Percentiles rank a stretch among this genome's conserved stretches.
Evolutionary conservation across 2,888 invertebrate genomes (phyloP).

Genomic region (Lepidochrysops patricia): DNA sequence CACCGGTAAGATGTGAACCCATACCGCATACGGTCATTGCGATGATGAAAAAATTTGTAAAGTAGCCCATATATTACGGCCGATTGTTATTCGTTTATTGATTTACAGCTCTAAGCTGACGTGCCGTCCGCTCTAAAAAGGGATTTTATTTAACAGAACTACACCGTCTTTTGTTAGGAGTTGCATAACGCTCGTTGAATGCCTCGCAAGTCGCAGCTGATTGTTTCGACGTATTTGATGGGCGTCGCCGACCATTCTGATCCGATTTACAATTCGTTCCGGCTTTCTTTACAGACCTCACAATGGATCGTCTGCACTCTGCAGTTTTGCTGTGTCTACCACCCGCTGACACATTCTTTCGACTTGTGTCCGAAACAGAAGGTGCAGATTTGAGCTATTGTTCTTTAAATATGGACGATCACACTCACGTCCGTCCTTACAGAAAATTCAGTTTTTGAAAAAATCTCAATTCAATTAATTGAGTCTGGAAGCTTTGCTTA

Average conservation of each 20-base stretch:
- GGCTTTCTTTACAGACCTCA: slow-evolving; percentile 54
- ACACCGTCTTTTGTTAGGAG: slow-evolving; percentile 60
- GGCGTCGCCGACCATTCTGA: slow-evolving; percentile 56
- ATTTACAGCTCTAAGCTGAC: slow-evolving; percentile 54
- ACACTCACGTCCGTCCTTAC: too few species aligned
- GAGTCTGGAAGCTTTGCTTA: too few species aligned
- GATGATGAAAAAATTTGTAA: slow-evolving; percentile 9
- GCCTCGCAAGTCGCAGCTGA: slow-evolving; percentile 40
- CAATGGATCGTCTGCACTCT: slow-evolving; percentile 39
- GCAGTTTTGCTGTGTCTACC: slow-evolving; percentile 36
- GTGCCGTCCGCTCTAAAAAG: slow-evolving; percentile 46
- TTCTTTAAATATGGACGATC: not conserved
- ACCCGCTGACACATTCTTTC: slow-evolving; percentile 41
- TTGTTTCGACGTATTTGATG: slow-evolving; percentile 60
- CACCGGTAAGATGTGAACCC: not conserved
- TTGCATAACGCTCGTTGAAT: slow-evolving; percentile 59
- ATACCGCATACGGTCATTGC: not conserved
- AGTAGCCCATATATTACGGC: slow-evolving; percentile 31
- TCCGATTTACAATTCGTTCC: slow-evolving; percentile 68
- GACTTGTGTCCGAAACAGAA: slow-evolving; percentile 8
- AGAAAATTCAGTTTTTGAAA: too few species aligned
- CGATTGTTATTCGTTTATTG: slow-evolving; percentile 50
- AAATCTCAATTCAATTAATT: too few species aligned
- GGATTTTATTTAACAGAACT: slow-evolving; percentile 50
- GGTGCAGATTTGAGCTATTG: not conserved